Percentiles rank a stretch among this genome's conserved stretches.
These are phyloP conservation scores for Cheilosia grossa DNA, from an alignment of 2,888 invertebrate species.

Conservation along the genomic window DNA sequence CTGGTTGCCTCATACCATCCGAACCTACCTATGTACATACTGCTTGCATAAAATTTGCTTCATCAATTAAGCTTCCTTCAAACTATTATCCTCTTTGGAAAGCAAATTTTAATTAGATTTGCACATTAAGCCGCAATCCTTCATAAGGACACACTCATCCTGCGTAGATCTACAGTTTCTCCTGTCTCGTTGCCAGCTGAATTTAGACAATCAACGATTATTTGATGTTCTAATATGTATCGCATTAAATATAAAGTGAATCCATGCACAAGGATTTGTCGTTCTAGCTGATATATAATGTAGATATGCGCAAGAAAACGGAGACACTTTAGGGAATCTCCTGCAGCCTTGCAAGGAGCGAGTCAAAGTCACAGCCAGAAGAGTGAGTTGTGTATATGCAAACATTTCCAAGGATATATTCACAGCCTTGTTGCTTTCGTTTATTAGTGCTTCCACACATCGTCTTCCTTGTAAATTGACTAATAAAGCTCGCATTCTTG, in stretches of 20 bases:
- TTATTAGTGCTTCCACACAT: conserved; percentile 54
- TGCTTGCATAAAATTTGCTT: conserved; percentile 56
- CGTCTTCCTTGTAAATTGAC: conserved; percentile 68
- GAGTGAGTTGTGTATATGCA: neutral
- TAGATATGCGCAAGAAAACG: neutral
- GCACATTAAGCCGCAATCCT: conserved; percentile 79
- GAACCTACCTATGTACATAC: too few species aligned
- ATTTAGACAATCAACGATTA: neutral
- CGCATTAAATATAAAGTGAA: neutral
- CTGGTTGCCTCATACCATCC: too few species aligned
- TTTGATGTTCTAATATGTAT: conserved; percentile 3
- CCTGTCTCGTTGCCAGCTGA: neutral
- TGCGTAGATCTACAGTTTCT: neutral
- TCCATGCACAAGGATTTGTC: neutral
- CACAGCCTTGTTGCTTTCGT: conserved; percentile 47
- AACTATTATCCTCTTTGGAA: conserved; percentile 77
- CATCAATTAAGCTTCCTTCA: conserved; percentile 77
- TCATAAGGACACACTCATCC: conserved; percentile 31
- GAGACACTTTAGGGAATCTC: conserved; percentile 32
- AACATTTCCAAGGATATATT: conserved; percentile 26
- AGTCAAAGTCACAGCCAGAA: neutral
- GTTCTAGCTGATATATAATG: neutral
- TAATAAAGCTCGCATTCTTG: conserved; percentile 67
- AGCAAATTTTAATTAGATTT: conserved; percentile 78
- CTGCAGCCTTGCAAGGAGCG: neutral